phyloP scores from a whole-genome alignment of 2,888 invertebrate species.

The Amblyjoppa proteus region DNA sequence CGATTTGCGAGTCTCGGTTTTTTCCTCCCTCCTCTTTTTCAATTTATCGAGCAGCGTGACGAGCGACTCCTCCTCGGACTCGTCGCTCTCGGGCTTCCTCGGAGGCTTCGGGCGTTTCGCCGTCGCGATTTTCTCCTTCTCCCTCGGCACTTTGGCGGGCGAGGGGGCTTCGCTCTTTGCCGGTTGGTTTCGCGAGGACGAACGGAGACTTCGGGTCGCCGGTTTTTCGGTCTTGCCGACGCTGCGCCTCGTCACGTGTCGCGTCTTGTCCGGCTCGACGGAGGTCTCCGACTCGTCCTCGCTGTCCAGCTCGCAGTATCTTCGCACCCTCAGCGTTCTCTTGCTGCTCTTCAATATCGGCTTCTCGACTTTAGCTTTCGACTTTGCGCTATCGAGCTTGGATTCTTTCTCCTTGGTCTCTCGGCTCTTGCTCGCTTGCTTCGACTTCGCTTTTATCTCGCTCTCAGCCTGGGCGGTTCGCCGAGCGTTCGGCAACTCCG shows the following conservation, averaged over 20 bases:
- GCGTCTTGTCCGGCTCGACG: conserved; percentile 75
- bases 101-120: conserved; percentile 61
- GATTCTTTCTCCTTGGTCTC: conserved; percentile 68
- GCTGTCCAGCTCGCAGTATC: conserved; percentile 80
- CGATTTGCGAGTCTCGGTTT: conserved; percentile 32
- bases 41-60: conserved; percentile 86
- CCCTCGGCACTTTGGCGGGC: conserved; percentile 31
- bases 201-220: conserved; percentile 76
- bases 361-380: conserved; percentile 68
- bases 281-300: conserved; percentile 81
- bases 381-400: conserved; percentile 45
- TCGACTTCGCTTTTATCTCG: conserved; percentile 85
- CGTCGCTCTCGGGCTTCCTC: conserved; percentile 63
- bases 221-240: conserved; percentile 73
- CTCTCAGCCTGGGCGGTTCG: conserved; percentile 87
- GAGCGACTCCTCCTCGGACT: conserved; percentile 88
- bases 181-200: conserved; percentile 75
- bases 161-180: conserved; percentile 64
- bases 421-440: conserved; percentile 75
- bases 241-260: conserved; percentile 78
- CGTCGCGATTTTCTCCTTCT: conserved; percentile 60
- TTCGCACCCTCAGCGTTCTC: conserved; percentile 77
- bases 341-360: conserved; percentile 74
- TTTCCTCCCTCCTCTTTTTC: conserved; percentile 72
- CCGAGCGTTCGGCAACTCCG: conserved; percentile 88